Evolutionary conservation across 2,797 vertebrate genomes (phyloP), one percentile per base, ranked within the genome.

Genomic region (Phrynocephalus forsythii): DNA sequence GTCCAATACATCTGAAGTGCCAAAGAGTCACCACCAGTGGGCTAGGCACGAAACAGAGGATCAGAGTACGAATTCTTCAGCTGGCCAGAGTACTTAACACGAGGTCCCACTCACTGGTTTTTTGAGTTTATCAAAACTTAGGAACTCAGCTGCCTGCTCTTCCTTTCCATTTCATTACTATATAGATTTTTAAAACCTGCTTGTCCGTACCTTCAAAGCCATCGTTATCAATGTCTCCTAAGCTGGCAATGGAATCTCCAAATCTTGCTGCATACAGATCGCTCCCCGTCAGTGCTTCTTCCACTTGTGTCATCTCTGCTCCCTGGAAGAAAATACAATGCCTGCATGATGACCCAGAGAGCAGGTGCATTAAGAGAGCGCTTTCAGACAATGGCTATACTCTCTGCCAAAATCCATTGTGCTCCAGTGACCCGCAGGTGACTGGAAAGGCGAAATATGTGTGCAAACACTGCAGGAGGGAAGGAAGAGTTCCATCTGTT

Each of bases 161-260:
- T 63, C 18, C 26, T 28, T 80, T 44, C 78, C 20, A 8, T 75
- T 75, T 20, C 28, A 68, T 3, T 33, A n/a, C 28, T 33, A 68
- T 3, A 79, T 4, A 79, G 9, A 44, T 84, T 84, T 71, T 60
- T 83, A 3, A 30, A 63, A 56, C 16, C 38, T 9, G n/a, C 2
- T 20, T 38, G 56, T 3, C 16, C 91, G 91, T 97, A 98, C 99
- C 99, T 92, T 97, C 96, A 96, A 97, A 98, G 50, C 98, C 98
- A 79, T 99, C 98, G 2, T 99, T 98, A 84, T 99, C 99, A 82
- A 99, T 96, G 96, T 99, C 99, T 72, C 99, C 99, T 75, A 99
- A 96, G 94, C 97, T 97, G 78, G 96, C 95, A 88, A 99, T 98
- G 88, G 97, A 96, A 92, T 99, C 98, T 86, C 99, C 99, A 92